Evolutionary conservation across 2,888 invertebrate genomes (phyloP).

Genomic region (Tortrix viridana): DNA sequence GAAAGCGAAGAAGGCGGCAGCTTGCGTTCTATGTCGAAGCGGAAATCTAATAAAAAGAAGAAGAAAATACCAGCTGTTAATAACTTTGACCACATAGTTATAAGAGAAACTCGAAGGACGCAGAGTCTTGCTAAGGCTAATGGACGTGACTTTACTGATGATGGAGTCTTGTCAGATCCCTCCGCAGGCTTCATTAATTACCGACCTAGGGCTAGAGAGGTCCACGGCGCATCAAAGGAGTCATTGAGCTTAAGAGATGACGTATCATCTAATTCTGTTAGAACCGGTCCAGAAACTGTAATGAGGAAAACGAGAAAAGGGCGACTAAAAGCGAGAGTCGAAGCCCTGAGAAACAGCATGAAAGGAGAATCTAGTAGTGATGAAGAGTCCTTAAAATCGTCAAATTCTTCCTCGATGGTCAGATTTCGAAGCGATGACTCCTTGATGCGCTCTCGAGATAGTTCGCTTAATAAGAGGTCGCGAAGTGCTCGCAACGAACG

Average conservation of each 20-base stretch:
- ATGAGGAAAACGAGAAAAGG: conserved; percentile 83
- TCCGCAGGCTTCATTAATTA: conserved; percentile 79
- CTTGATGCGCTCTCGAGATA: conserved; percentile 84
- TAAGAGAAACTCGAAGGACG: conserved; percentile 79
- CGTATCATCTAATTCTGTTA: conserved; percentile 66
- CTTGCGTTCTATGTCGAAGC: conserved; percentile 71
- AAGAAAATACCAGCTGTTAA: conserved; percentile 80
- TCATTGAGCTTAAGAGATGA: conserved; percentile 71
- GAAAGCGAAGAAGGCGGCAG: conserved; percentile 78
- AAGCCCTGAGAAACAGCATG: conserved; percentile 86
- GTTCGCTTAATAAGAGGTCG: conserved; percentile 86
- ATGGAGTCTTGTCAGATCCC: conserved; percentile 85
- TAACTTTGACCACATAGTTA: conserved; percentile 88
- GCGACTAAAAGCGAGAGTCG: conserved; percentile 86
- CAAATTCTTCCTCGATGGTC: conserved; percentile 86
- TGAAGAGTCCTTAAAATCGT: conserved; percentile 88
- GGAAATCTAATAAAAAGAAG: conserved; percentile 77
- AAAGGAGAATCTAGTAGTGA: conserved; percentile 88
- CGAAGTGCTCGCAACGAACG: conserved; percentile 91
- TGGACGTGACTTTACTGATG: conserved; percentile 70
- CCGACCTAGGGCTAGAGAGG: conserved; percentile 67
- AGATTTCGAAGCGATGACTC: conserved; percentile 89
- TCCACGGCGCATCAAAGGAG: conserved; percentile 69
- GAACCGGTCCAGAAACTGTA: conserved; percentile 79
- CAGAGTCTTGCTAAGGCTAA: conserved; percentile 76